Evolutionary conservation across 1,140 invertebrate genomes (phyloP).

Genomic region (Oppia nitens): DNA sequence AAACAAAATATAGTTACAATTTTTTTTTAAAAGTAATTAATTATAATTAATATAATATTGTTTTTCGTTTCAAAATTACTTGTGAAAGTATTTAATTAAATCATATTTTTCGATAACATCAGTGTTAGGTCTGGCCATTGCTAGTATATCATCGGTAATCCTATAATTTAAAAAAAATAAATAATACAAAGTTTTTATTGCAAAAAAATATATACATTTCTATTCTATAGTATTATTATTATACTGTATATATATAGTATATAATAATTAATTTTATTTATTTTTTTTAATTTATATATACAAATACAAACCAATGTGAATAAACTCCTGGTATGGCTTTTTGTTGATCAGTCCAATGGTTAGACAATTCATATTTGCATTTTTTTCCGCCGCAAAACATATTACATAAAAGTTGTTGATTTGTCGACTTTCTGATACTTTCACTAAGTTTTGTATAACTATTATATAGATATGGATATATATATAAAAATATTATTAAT

Average conservation of each 20-base stretch:
- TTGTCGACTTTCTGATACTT: conserved; percentile 38
- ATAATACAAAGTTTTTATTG: not conserved
- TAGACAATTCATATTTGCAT: conserved; percentile 59
- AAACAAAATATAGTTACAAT: conserved; percentile 11
- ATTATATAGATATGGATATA: not conserved
- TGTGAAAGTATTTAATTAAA: conserved; percentile 57
- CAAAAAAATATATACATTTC: not conserved
- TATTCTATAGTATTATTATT: too few species aligned
- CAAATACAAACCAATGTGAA: conserved; percentile 52
- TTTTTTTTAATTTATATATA: not conserved
- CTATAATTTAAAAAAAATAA: conserved; percentile 4
- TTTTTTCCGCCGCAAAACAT: conserved; percentile 61
- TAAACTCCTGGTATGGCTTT: conserved; percentile 58
- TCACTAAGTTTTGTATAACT: conserved; percentile 40
- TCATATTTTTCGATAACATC: conserved; percentile 50
- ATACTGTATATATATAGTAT: too few species aligned
- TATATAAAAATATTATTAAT: too few species aligned
- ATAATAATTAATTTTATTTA: not conserved
- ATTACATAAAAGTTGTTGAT: conserved; percentile 48
- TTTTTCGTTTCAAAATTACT: conserved; percentile 32
- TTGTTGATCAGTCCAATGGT: conserved; percentile 42
- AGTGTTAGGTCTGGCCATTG: conserved; percentile 67
- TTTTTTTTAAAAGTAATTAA: too few species aligned
- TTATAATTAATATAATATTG: conserved; percentile 12
- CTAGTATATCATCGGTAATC: conserved; percentile 41